phyloP scores from a whole-genome alignment of 2,888 invertebrate genomes.

The Spisula subtruncata region DNA sequence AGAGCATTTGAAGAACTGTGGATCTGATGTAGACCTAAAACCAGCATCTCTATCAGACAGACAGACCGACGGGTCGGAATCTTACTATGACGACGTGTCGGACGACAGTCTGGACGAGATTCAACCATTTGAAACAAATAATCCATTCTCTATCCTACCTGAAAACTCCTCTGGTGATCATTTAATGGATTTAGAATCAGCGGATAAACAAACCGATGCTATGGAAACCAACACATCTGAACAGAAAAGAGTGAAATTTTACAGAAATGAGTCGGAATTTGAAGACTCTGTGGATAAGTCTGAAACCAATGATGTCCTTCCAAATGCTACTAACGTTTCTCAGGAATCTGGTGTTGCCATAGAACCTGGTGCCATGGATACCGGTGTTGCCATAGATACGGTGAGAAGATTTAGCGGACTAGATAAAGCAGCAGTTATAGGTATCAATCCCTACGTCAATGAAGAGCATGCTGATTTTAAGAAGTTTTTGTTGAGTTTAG shows the following conservation, averaged over 20 bases:
- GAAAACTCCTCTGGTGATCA: slow-evolving; percentile 35
- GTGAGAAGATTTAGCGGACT: slow-evolving; percentile 81
- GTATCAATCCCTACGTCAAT: slow-evolving; percentile 79
- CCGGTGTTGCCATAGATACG: slow-evolving; percentile 74
- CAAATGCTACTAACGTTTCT: background rate
- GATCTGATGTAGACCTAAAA: slow-evolving; percentile 37
- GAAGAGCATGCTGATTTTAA: slow-evolving; percentile 80
- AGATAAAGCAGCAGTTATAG: slow-evolving; percentile 78
- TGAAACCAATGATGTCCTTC: background rate
- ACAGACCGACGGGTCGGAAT: slow-evolving; percentile 29
- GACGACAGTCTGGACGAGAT: slow-evolving; percentile 49
- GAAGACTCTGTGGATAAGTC: slow-evolving; percentile 15
- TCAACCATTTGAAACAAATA: slow-evolving; percentile 51
- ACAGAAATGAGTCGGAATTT: slow-evolving; percentile 47
- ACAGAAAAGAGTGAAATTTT: slow-evolving; percentile 38
- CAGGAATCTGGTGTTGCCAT: background rate
- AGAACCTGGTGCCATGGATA: slow-evolving; percentile 34
- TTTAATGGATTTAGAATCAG: slow-evolving; percentile 27
- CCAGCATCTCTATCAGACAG: background rate
- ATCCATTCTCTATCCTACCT: slow-evolving; percentile 58
- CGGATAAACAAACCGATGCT: slow-evolving; percentile 37
- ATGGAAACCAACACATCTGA: slow-evolving; percentile 10
- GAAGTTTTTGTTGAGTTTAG: slow-evolving; percentile 80
- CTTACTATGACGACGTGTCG: slow-evolving; percentile 41
- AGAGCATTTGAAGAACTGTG: slow-evolving; percentile 61